Conservation (phyloP, 2,888 invertebrate species). For the Rhingia rostrata region DNA sequence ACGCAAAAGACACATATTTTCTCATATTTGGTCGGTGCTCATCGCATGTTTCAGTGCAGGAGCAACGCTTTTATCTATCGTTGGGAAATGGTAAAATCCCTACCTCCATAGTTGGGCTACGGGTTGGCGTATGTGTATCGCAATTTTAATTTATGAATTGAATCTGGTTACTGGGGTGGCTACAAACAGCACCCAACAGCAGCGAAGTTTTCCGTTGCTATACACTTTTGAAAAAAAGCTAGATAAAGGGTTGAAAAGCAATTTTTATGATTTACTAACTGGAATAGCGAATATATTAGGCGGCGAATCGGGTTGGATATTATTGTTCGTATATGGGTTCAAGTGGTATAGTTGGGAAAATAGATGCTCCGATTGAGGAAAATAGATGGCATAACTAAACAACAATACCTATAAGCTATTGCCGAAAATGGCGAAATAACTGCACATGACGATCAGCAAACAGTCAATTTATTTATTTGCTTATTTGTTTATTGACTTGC, state of each 20-base stretch:
- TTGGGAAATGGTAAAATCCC: slow-evolving; percentile 12
- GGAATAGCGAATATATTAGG: slow-evolving; percentile 35
- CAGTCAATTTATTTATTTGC: too few relatives aligned
- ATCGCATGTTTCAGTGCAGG: slow-evolving; percentile 2
- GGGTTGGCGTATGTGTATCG: slow-evolving; percentile 53
- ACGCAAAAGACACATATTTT: slow-evolving; percentile 21
- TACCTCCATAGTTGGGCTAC: slow-evolving; percentile 6
- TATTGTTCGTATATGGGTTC: background rate
- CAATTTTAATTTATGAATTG: slow-evolving; percentile 73
- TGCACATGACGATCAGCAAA: too few relatives aligned
- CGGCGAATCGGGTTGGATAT: background rate
- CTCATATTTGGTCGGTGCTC: slow-evolving; percentile 26
- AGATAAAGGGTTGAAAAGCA: slow-evolving; percentile 65
- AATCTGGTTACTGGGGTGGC: slow-evolving; percentile 59
- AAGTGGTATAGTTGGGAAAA: too few relatives aligned
- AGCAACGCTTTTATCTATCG: slow-evolving; percentile 23
- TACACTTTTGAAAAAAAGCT: slow-evolving; percentile 3
- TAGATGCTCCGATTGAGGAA: too few relatives aligned
- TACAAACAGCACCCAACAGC: slow-evolving; percentile 40
- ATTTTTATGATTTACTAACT: slow-evolving; percentile 69
- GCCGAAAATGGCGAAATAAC: too few relatives aligned
- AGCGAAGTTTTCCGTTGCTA: slow-evolving; percentile 28
- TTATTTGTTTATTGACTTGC: too few relatives aligned
- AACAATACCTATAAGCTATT: too few relatives aligned
- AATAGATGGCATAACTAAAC: too few relatives aligned